Base-by-base conservation (phyloP, 2,888 invertebrate genomes). In the Elgonia sp. region DNA sequence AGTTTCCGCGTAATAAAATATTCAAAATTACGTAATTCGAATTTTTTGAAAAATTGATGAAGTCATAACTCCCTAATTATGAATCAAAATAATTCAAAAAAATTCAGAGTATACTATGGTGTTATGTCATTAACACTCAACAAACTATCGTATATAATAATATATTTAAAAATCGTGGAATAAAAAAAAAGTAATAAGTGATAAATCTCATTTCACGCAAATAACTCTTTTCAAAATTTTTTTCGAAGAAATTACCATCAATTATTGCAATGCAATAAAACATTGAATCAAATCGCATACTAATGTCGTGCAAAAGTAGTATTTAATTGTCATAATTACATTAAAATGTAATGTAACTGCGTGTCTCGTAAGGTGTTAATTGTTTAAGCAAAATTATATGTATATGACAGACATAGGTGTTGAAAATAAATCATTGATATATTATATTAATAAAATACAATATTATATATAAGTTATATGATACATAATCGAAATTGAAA, bases 351-450 rank as follows among this genome's bases (percentile, higher is more conserved):
- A 70, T 62, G 42, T 70, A 63, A 76, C 7, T 80, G 50, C 62
- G 50, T 50, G 80, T 80, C 29, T 29, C 10, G 50, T 65, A 62
- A 57, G 16, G 55, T 79, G 63, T 80, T 70, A 70, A 69, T 57
- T 40, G 21, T 62, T 70, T 46, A 79, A 80, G 55, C 39, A 70
- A 67, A 79, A 79, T 55, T 40, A 79, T 40, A 67, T 65, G 46
- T 76, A 65, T 46, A 53, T 21, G 67, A 53, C 40, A 12, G 42
- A 79, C 42, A 9, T 55, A 62, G 21, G 18, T 37, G 40, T 67
- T 55, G 21, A 39, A 18, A 67, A 70, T 6, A 63, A 37, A 18
- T 69, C 62, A 16, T n/a, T 14, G 1, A 21, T 14, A n/a, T 75
- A 60, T 46, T n/a, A 46, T 62, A 72, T 39, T 72, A 55, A 55